Conservation (phyloP, 2,113 vertebrate genomes). For the Sylvietta virens region DNA sequence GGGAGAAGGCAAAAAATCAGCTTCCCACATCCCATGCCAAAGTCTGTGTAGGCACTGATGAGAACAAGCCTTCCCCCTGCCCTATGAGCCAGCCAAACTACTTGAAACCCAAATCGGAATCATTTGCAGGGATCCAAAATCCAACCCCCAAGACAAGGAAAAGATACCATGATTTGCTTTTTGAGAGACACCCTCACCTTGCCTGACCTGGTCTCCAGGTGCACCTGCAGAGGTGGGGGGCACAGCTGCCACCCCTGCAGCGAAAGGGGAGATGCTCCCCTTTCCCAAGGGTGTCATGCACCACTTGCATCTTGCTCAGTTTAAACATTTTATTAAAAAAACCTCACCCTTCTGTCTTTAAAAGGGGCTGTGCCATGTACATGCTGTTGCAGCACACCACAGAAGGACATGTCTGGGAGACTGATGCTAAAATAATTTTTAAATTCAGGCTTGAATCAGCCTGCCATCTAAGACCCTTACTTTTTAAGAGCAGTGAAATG, state of each 20-base stretch:
- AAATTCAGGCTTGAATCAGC: background rate
- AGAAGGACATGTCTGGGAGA: background rate
- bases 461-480: background rate
- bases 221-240: background rate
- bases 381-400: rapidly evolving
- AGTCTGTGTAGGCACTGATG: background rate
- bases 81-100: background rate
- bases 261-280: background rate
- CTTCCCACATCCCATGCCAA: background rate
- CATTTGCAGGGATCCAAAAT: background rate
- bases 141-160: background rate
- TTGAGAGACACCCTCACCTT: background rate
- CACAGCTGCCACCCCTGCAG: background rate
- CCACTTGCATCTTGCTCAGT: rapidly evolving
- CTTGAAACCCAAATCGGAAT: background rate
- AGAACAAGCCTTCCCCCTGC: rapidly evolving
- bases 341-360: background rate
- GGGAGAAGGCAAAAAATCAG: background rate
- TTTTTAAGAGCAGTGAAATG: background rate
- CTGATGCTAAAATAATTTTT: background rate
- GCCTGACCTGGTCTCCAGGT: background rate
- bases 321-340: background rate
- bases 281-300: background rate
- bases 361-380: background rate
- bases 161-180: background rate